Evolutionary conservation across 2,797 vertebrate genomes (phyloP), one percentile per base, ranked within the genome.

Genomic region (Chaunax sp.): DNA sequence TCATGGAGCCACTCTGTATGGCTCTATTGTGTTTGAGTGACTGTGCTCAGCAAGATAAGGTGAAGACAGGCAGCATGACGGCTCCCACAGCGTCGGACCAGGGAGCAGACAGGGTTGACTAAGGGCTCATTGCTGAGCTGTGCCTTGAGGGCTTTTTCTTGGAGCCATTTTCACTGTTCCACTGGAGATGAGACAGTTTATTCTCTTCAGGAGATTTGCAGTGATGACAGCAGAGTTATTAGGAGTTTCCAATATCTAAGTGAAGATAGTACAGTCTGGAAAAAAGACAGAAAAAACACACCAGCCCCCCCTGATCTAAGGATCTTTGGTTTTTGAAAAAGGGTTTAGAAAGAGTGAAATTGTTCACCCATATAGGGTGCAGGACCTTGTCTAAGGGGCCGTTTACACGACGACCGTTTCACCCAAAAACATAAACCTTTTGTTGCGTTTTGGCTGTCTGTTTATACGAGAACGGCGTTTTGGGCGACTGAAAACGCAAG

Each of bases 71-170:
- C 58, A 22, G 65, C 66, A 1, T 52, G 60, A 64, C 41, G 51
- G 58, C 70, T 83, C 51, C 23, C 57, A 64, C 52, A 15, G 69
- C 2, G 25, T 45, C 41, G 25, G 61, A 63, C 73, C 66, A 53
- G 55, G 40, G 56, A 66, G 73, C 81, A 80, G 84, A 87, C 81
- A 68, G 72, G 70, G 44, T 50, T 55, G 69, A 79, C 61, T 69
- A 51, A 77, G 69, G 49, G 62, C 73, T 83, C 64, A 77, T 85
- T 83, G 28, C 70, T 77, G 65, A 80, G 53, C 55, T 40, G 28
- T 56, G 60, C 44, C 78, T 53, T n/a, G 30, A 60, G 77, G 80
- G 55, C 69, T 72, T 62, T 30, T 45, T 67, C 59, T 40, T 61
- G 59, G 67, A 78, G 63, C 68, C 26, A 6, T 14, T 20, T 33